These are phyloP conservation scores for Aptenodytes patagonicus DNA, from an alignment of 2,113 vertebrate genomes.

Conservation along the genomic window DNA sequence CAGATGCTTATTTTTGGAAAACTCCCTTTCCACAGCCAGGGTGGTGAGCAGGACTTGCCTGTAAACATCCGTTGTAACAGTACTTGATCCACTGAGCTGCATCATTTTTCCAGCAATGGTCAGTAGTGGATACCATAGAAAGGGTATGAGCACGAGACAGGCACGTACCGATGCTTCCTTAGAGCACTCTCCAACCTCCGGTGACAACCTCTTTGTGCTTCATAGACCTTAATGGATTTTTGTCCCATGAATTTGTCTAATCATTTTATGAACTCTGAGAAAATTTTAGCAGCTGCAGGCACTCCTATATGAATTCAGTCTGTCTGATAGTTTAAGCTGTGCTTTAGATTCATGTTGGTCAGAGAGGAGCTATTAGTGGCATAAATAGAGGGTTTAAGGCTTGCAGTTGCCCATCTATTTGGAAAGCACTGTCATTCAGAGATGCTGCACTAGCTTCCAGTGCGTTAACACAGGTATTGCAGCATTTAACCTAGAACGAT, in stretches of 20 bases:
- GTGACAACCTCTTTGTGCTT: background rate
- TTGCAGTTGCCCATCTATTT: background rate
- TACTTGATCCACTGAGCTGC: background rate
- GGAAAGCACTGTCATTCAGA: background rate
- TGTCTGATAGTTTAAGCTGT: background rate
- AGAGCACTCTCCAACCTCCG: accelerated
- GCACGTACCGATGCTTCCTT: accelerated
- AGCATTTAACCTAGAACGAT: background rate
- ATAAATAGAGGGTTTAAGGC: background rate
- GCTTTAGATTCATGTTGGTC: background rate
- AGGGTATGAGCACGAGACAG: background rate
- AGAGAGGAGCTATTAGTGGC: background rate
- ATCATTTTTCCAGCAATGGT: background rate
- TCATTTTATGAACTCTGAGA: background rate
- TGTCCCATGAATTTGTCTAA: conserved; percentile 11
- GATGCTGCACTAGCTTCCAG: background rate
- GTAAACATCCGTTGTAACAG: background rate
- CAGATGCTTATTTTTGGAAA: background rate
- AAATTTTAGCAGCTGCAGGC: background rate
- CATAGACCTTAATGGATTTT: conserved; percentile 20
- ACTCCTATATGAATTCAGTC: background rate
- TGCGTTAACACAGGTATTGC: background rate
- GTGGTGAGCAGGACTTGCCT: background rate
- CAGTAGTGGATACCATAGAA: background rate
- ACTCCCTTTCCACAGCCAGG: background rate